These are phyloP conservation scores for Delphinus delphis DNA, from an alignment of 2,113 vertebrate genomes.

Conservation along the genomic window DNA sequence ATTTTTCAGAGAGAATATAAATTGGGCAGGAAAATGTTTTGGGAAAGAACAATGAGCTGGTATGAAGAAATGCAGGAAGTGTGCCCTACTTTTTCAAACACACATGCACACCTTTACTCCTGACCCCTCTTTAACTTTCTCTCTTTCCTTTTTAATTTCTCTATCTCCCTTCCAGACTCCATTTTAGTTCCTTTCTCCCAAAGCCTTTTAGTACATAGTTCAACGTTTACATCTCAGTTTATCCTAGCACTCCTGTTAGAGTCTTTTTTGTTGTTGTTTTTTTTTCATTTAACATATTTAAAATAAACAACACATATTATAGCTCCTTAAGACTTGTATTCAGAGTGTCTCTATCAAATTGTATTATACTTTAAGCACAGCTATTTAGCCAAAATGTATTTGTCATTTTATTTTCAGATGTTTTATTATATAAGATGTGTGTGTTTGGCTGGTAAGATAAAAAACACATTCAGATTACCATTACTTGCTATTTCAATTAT, in stretches of 20 bases:
- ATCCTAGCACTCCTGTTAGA: neutral
- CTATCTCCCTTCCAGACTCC: neutral
- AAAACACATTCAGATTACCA: neutral
- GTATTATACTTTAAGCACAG: neutral
- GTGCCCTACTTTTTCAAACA: neutral
- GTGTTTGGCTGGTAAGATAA: neutral
- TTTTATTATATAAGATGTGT: neutral
- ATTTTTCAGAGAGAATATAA: slow-evolving; percentile 59
- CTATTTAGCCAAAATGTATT: neutral
- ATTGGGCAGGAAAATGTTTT: slow-evolving; percentile 6
- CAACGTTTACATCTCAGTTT: neutral
- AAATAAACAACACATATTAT: neutral
- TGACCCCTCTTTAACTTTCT: neutral
- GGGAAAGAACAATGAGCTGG: slow-evolving; percentile 3
- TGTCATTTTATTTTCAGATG: neutral
- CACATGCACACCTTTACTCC: neutral
- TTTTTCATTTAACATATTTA: neutral
- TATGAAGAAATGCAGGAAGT: neutral
- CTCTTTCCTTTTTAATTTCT: neutral
- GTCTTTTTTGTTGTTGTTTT: neutral
- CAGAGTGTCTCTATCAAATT: neutral
- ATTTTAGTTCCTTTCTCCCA: neutral
- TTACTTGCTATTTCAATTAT: neutral
- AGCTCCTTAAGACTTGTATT: neutral
- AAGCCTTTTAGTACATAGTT: neutral